These are phyloP conservation scores for Nycticorax nycticorax DNA, from an alignment of 2,113 vertebrate genomes.

Conservation along the genomic window DNA sequence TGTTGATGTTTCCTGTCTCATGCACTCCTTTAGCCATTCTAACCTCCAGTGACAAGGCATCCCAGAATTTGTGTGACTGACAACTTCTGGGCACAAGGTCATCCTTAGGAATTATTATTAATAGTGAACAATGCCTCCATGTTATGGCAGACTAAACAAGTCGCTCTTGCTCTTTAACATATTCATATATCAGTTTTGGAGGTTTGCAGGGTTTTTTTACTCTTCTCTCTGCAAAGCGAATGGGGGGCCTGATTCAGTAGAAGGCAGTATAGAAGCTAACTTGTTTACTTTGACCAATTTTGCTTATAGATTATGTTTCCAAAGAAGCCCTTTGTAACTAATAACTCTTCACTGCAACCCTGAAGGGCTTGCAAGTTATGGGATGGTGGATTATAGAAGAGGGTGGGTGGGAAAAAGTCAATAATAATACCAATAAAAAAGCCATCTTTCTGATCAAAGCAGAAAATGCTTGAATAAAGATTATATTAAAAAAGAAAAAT, in stretches of 20 bases:
- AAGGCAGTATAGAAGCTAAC: background rate
- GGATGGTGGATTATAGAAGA: background rate
- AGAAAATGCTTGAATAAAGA: slow-evolving; percentile 54
- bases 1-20: background rate
- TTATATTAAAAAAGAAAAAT: slow-evolving; percentile 60
- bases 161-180: background rate
- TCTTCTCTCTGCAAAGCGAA: background rate
- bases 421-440: slow-evolving; percentile 51
- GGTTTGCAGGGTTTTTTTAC: background rate
- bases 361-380: background rate
- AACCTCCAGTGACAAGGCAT: background rate
- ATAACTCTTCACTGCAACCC: slow-evolving; percentile 5
- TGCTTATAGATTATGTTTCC: slow-evolving; percentile 11
- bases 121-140: fast-evolving
- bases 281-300: background rate
- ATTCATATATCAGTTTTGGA: background rate
- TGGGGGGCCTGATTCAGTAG: background rate
- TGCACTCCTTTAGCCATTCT: background rate
- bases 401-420: slow-evolving; percentile 55
- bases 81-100: background rate
- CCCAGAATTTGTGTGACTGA: background rate
- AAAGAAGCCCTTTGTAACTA: slow-evolving; percentile 28
- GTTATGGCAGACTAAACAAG: background rate
- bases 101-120: background rate
- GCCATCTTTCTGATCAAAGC: slow-evolving; percentile 45